phyloP scores from a whole-genome alignment of 2,888 invertebrate genomes.

The Cenopis cana region DNA sequence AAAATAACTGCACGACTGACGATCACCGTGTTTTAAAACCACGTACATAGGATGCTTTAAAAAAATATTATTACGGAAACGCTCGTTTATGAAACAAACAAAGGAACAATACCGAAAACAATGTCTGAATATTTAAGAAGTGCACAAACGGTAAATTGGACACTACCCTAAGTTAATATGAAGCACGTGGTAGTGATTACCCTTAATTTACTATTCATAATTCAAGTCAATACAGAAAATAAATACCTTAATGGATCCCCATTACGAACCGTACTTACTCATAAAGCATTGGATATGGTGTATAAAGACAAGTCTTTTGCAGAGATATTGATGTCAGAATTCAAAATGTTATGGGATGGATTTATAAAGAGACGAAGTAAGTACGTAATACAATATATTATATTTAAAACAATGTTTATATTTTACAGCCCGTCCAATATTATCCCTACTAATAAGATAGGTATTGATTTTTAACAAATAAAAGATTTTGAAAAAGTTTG shows the following conservation, averaged over 20 bases:
- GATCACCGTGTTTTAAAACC: not conserved
- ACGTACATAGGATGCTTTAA: slow-evolving; percentile 6
- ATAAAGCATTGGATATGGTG: slow-evolving; percentile 13
- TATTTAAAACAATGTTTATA: too few relatives aligned
- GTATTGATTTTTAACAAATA: too few relatives aligned
- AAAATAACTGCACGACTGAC: slow-evolving; percentile 1
- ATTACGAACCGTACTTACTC: slow-evolving; percentile 10
- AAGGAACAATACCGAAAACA: slow-evolving; percentile 1
- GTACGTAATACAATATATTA: not conserved
- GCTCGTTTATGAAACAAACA: slow-evolving; percentile 14
- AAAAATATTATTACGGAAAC: slow-evolving; percentile 24
- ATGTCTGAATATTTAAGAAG: not conserved
- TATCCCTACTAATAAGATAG: too few relatives aligned
- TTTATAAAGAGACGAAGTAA: slow-evolving; percentile 13
- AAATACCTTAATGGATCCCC: slow-evolving; percentile 13
- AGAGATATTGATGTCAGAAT: slow-evolving; percentile 18
- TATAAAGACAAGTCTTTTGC: slow-evolving; percentile 8
- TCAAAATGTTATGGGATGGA: slow-evolving; percentile 24
- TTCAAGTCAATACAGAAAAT: not conserved
- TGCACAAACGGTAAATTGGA: not conserved
- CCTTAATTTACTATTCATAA: not conserved
- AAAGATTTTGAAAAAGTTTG: too few relatives aligned
- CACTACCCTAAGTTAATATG: not conserved
- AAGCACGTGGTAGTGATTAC: not conserved
- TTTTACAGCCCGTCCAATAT: too few relatives aligned